A percentile compares a stretch with the other conserved stretches of the same genome.
phyloP scores from a whole-genome alignment of 2,888 invertebrate genomes.

The Drosophila nr. fundita region DNA sequence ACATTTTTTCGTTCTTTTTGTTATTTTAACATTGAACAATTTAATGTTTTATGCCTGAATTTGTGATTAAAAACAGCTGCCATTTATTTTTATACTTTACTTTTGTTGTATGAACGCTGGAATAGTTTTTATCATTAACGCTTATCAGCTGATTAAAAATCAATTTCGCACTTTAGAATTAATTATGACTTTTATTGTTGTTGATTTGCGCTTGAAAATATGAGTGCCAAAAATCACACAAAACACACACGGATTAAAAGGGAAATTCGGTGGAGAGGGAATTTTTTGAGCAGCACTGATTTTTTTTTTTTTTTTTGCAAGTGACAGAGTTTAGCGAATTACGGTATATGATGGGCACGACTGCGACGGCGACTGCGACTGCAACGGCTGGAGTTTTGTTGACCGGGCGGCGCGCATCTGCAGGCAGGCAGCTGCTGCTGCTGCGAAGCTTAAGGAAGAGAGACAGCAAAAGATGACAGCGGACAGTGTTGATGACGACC shows the following conservation, averaged over 20 bases:
- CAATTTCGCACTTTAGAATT: constrained; percentile 29
- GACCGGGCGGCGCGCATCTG: constrained; percentile 67
- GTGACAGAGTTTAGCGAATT: constrained; percentile 33
- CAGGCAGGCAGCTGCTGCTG: constrained; percentile 44
- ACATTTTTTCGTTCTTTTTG: constrained; percentile 6
- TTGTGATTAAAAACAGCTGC: constrained; percentile 37
- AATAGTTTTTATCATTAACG: constrained; percentile 49
- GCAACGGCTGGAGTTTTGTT: constrained; percentile 41
- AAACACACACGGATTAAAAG: constrained; percentile 7
- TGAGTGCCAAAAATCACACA: neutral
- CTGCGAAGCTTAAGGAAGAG: constrained; percentile 47
- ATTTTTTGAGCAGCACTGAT: constrained; percentile 19
- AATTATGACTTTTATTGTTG: neutral
- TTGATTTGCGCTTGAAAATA: constrained; percentile 9
- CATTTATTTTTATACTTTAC: constrained; percentile 1
- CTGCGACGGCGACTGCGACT: constrained; percentile 28
- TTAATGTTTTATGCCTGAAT: constrained; percentile 19
- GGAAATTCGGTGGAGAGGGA: constrained; percentile 27
- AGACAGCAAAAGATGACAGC: constrained; percentile 19
- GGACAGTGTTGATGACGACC: constrained; percentile 24
- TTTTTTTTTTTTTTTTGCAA: neutral
- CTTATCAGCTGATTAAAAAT: constrained; percentile 56
- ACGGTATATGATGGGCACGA: constrained; percentile 22
- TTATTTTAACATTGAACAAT: constrained; percentile 15
- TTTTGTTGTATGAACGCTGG: constrained; percentile 2